phyloP scores from a whole-genome alignment of 2,888 invertebrate species.

The Cantharis flavilabris region DNA sequence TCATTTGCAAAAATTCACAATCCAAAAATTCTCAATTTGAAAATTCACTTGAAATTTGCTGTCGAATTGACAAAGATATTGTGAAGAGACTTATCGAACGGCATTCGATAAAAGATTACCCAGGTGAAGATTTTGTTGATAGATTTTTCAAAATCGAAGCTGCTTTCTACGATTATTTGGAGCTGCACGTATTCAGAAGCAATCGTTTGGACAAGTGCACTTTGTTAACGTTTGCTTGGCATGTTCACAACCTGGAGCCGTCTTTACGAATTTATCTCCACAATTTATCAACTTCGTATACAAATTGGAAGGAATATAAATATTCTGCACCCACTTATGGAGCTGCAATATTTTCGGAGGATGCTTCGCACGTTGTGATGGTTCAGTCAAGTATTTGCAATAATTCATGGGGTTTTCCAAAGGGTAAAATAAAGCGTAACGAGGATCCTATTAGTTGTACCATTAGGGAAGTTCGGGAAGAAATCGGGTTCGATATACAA shows the following conservation, averaged over 20 bases:
- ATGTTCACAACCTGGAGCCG: constrained; percentile 58
- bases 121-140: background rate
- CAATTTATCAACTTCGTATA: constrained; percentile 77
- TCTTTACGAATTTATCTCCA: constrained; percentile 76
- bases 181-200: background rate
- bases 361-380: constrained; percentile 77
- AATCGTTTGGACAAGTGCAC: background rate
- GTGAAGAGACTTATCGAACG: fast-evolving
- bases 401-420: constrained; percentile 97
- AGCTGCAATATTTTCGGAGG: constrained; percentile 86
- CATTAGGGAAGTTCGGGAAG: constrained; percentile 92
- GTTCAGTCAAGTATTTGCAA: constrained; percentile 91
- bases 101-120: background rate
- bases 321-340: constrained; percentile 96
- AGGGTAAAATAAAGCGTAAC: constrained; percentile 96
- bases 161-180: background rate
- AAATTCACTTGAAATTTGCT: background rate
- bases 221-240: background rate
- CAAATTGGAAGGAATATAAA: constrained; percentile 94
- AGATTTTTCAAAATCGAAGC: background rate
- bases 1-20: too few species aligned
- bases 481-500: constrained; percentile 94
- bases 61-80: background rate
- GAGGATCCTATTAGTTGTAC: constrained; percentile 94
- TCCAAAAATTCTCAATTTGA: too few species aligned